Conservation (phyloP, 2,797 vertebrate species). For the Parauchenoglanis punctatus region DNA sequence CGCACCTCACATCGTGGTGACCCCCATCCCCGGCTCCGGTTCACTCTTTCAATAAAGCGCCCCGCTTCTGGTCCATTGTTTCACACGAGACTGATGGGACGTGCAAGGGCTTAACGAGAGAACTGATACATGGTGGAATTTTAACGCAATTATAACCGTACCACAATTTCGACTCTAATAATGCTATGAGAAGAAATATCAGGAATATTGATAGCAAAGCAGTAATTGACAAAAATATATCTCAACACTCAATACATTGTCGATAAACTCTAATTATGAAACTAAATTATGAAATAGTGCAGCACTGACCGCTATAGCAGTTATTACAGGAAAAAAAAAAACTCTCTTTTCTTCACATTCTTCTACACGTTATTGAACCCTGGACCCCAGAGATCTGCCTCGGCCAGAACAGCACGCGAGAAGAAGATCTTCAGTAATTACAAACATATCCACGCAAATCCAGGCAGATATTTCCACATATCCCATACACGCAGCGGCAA, state of each 20-base stretch:
- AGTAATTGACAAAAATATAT: neutral
- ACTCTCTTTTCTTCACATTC: neutral
- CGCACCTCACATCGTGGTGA: constrained; percentile 60
- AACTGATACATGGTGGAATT: neutral
- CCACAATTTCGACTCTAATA: neutral
- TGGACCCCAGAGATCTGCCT: neutral
- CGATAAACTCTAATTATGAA: no score
- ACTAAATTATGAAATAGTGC: neutral
- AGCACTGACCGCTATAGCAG: no score
- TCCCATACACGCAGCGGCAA: constrained; percentile 22
- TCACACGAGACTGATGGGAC: neutral
- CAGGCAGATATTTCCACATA: constrained; percentile 40
- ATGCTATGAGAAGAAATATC: neutral
- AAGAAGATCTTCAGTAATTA: constrained; percentile 40
- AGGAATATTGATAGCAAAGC: neutral
- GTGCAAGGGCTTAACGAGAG: neutral
- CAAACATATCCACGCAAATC: constrained; percentile 37
- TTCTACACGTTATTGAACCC: constrained; percentile 1
- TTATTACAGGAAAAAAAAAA: neutral
- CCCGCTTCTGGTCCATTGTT: constrained; percentile 43
- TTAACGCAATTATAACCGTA: neutral
- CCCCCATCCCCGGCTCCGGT: constrained; percentile 50
- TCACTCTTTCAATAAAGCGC: constrained; percentile 54
- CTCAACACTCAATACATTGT: neutral
- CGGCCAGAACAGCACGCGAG: neutral